Percentiles rank a stretch among this genome's conserved stretches.
These are phyloP conservation scores for Cephus rjabovi DNA, from an alignment of 2,888 invertebrate species.

Conservation along the genomic window DNA sequence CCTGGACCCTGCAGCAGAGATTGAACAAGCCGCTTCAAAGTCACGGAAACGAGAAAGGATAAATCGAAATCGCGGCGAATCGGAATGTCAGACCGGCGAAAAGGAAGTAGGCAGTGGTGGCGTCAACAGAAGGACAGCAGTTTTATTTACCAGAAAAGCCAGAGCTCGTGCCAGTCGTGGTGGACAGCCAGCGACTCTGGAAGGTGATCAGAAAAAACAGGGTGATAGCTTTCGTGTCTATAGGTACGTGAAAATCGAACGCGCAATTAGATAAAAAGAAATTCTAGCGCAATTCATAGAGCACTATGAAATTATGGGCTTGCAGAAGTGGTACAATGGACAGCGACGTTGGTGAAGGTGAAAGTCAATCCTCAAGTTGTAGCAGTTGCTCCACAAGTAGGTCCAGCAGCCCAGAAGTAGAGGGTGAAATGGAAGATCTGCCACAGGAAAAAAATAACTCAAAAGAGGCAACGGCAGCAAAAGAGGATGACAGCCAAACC, in stretches of 20 bases:
- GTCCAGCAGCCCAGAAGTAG: slow-evolving; percentile 56
- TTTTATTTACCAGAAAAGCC: slow-evolving; percentile 81
- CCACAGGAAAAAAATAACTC: slow-evolving; percentile 25
- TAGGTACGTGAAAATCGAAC: slow-evolving; percentile 38
- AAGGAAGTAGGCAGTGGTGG: slow-evolving; percentile 65
- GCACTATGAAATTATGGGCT: neutral
- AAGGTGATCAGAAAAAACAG: slow-evolving; percentile 55
- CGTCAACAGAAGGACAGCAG: slow-evolving; percentile 80
- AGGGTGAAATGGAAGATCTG: slow-evolving; percentile 28
- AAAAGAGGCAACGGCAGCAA: slow-evolving; percentile 35
- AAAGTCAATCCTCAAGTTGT: slow-evolving; percentile 63
- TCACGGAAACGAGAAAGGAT: slow-evolving; percentile 57
- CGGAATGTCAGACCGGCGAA: slow-evolving; percentile 50
- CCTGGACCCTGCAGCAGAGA: slow-evolving; percentile 39
- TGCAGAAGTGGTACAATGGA: slow-evolving; percentile 58
- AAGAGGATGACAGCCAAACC: slow-evolving; percentile 30
- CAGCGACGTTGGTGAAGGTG: slow-evolving; percentile 61
- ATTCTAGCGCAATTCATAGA: neutral
- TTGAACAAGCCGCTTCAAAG: slow-evolving; percentile 34
- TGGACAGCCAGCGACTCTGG: slow-evolving; percentile 40
- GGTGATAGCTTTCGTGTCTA: slow-evolving; percentile 62
- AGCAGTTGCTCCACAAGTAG: slow-evolving; percentile 63
- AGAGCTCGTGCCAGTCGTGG: slow-evolving; percentile 69
- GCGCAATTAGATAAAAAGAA: too few species aligned
- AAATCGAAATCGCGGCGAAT: slow-evolving; percentile 51